A percentile compares a stretch with the other conserved stretches of the same genome.
These are phyloP conservation scores for Marronus borbonicus DNA, from an alignment of 2,888 invertebrate species.

Conservation along the genomic window DNA sequence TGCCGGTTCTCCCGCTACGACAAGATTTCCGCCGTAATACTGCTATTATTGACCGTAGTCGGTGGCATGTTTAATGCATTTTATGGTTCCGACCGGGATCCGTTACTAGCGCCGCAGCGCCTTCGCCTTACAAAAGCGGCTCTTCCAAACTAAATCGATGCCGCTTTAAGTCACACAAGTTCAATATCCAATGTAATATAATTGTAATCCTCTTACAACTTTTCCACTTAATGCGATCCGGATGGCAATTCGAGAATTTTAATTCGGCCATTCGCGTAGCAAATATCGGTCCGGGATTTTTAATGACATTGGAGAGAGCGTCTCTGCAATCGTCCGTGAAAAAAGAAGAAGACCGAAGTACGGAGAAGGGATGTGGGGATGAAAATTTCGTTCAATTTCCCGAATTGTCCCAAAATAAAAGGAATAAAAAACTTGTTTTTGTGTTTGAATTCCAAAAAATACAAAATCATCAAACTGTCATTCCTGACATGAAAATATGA, in stretches of 20 bases:
- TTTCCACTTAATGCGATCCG: constrained; percentile 38
- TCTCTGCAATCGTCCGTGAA: not conserved
- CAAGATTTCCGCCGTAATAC: constrained; percentile 37
- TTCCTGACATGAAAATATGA: no score
- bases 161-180: constrained; percentile 41
- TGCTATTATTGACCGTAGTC: constrained; percentile 36
- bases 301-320: not conserved
- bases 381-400: no score
- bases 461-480: no score
- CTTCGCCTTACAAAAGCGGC: constrained; percentile 12
- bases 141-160: constrained; percentile 27
- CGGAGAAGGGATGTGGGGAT: no score
- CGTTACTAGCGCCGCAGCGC: not conserved
- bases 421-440: no score
- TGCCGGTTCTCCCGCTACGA: not conserved
- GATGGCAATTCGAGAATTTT: constrained; percentile 23
- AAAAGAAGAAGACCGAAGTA: not conserved
- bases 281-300: constrained; percentile 3
- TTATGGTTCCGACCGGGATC: constrained; percentile 29
- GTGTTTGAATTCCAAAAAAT: no score
- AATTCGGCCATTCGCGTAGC: constrained; percentile 20
- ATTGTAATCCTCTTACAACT: constrained; percentile 43
- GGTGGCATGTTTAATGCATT: constrained; percentile 45
- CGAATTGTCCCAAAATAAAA: no score
- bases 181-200: constrained; percentile 43